Conservation (phyloP, 1,140 invertebrate genomes). For the Neodiprion lecontei region DNA sequence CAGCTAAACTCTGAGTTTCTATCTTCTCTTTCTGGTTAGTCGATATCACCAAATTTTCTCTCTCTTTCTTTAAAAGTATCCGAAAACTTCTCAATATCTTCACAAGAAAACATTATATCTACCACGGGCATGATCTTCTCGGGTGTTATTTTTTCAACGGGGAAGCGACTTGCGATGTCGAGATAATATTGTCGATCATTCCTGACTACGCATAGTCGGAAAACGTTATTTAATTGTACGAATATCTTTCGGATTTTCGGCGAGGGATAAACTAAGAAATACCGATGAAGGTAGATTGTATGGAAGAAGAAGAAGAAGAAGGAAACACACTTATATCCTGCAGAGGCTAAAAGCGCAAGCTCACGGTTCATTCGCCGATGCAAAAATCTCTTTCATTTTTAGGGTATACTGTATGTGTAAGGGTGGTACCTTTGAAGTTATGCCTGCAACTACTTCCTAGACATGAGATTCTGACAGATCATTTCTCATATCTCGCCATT, state of each 20-base stretch:
- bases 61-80: background rate
- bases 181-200: too few relatives aligned
- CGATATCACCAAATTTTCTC: background rate
- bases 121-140: too few relatives aligned
- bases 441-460: background rate
- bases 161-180: too few relatives aligned
- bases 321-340: background rate
- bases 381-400: slow-evolving; percentile 2
- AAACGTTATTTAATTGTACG: too few relatives aligned
- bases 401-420: background rate
- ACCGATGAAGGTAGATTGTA: background rate
- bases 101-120: too few relatives aligned
- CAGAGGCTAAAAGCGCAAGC: background rate
- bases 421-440: slow-evolving; percentile 1
- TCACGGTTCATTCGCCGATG: background rate
- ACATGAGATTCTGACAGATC: slow-evolving; percentile 49
- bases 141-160: too few relatives aligned
- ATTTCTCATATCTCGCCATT: slow-evolving; percentile 56
- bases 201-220: too few relatives aligned
- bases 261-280: too few relatives aligned
- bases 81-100: too few relatives aligned
- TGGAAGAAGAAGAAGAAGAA: background rate
- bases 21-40: background rate
- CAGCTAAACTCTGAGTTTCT: background rate
- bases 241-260: too few relatives aligned